Conservation (phyloP, 1,140 invertebrate species). For the Cherax quadricarinatus region DNA sequence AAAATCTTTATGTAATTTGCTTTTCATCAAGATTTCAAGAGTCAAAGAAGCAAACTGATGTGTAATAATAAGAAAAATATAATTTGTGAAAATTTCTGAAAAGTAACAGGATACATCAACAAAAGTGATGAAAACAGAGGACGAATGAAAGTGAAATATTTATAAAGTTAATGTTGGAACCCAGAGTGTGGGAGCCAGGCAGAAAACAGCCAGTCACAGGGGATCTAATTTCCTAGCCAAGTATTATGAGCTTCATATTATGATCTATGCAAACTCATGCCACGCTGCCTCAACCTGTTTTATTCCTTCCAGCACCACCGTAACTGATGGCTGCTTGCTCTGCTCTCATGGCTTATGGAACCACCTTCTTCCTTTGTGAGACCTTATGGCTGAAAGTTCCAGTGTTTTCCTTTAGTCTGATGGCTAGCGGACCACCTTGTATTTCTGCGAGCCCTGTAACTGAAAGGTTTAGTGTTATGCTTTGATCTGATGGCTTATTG, state of each 20-base stretch:
- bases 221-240: not conserved
- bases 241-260: conserved; percentile 19
- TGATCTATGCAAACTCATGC: conserved; percentile 42
- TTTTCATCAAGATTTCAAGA: not conserved
- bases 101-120: not conserved
- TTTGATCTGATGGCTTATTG: not conserved
- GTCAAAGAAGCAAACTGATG: not conserved
- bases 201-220: conserved; percentile 3
- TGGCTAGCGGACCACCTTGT: not conserved
- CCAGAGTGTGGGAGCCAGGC: too few species aligned
- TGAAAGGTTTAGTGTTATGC: too few species aligned
- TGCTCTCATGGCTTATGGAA: not conserved
- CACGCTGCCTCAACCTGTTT: not conserved
- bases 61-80: not conserved
- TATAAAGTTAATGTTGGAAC: too few species aligned
- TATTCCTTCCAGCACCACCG: not conserved
- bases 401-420: not conserved
- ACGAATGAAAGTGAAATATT: conserved; percentile 5
- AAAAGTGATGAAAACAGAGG: not conserved
- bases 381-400: not conserved
- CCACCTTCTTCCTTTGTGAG: not conserved
- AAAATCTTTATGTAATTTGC: too few species aligned
- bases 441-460: not conserved
- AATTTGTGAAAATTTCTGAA: not conserved
- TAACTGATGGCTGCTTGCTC: conserved; percentile 2